Evolutionary conservation across 2,888 invertebrate species (phyloP).

Genomic region (Cenopis cana): DNA sequence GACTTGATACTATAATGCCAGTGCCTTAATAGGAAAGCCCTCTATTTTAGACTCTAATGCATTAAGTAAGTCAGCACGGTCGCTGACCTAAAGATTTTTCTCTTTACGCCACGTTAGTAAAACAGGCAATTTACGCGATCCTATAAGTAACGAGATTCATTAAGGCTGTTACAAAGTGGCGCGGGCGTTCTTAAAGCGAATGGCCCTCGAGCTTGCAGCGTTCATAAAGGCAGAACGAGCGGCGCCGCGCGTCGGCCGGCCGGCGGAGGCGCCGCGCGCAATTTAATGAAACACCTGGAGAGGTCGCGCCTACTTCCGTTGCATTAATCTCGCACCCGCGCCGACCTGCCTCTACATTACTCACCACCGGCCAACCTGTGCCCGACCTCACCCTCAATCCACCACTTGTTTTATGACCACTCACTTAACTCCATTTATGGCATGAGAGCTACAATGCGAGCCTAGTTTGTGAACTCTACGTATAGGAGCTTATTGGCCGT

Average conservation of each 20-base stretch:
- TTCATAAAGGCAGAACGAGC: constrained; percentile 81
- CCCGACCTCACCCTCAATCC: constrained; percentile 20
- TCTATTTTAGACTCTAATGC: constrained; percentile 31
- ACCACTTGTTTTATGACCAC: constrained; percentile 36
- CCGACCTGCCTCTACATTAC: constrained; percentile 43
- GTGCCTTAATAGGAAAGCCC: too few relatives aligned
- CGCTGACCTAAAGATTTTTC: constrained; percentile 70
- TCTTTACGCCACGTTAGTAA: constrained; percentile 67
- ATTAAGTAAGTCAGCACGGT: constrained; percentile 53
- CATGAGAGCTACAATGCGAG: constrained; percentile 4
- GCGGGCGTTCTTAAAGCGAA: constrained; percentile 84
- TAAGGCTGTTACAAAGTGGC: constrained; percentile 84
- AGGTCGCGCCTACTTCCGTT: constrained; percentile 79
- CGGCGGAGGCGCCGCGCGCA: constrained; percentile 78
- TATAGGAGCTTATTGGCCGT: constrained; percentile 25
- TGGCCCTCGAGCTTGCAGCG: constrained; percentile 83
- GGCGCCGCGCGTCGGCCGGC: constrained; percentile 41
- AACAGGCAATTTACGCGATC: constrained; percentile 82
- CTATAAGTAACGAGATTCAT: constrained; percentile 85
- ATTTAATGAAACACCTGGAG: constrained; percentile 85
- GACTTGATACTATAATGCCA: too few relatives aligned
- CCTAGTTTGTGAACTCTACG: constrained; percentile 9
- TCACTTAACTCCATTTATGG: constrained; percentile 21
- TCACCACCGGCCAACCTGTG: constrained; percentile 24
- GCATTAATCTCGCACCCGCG: constrained; percentile 76